phyloP scores from a whole-genome alignment of 2,888 invertebrate species.

The Alviniconcha strummeri region DNA sequence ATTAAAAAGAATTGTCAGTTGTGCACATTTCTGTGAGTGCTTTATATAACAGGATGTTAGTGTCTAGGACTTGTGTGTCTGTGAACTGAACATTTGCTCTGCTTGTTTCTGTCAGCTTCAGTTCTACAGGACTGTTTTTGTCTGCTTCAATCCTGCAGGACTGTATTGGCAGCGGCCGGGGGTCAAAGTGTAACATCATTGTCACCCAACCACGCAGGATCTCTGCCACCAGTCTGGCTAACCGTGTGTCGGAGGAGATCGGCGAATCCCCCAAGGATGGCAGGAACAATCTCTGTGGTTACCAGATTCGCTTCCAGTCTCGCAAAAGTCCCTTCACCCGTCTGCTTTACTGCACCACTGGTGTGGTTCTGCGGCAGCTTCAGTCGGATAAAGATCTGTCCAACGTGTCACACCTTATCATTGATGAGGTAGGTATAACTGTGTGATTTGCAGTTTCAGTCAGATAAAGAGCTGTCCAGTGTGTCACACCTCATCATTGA shows the following conservation, averaged over 20 bases:
- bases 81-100: no score
- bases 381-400: slow-evolving; percentile 78
- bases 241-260: slow-evolving; percentile 67
- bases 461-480: slow-evolving; percentile 74
- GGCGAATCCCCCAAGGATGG: slow-evolving; percentile 59
- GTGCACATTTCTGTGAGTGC: no score
- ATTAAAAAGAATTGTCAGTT: no score
- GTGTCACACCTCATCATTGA: slow-evolving; percentile 70
- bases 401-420: slow-evolving; percentile 65
- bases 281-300: slow-evolving; percentile 59
- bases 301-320: slow-evolving; percentile 68
- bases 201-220: slow-evolving; percentile 71
- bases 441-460: slow-evolving; percentile 79
- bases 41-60: no score
- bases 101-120: no score
- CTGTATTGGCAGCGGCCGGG: slow-evolving; percentile 44
- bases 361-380: slow-evolving; percentile 87
- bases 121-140: no score
- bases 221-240: slow-evolving; percentile 67
- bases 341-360: slow-evolving; percentile 88
- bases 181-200: slow-evolving; percentile 59
- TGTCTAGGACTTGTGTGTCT: no score
- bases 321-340: slow-evolving; percentile 58
- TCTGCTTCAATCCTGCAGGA: slow-evolving; percentile 41
- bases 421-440: slow-evolving; percentile 65